Conservation (phyloP, 1,140 invertebrate genomes). For the Pachyrhynchus sulphureomaculatus region DNA sequence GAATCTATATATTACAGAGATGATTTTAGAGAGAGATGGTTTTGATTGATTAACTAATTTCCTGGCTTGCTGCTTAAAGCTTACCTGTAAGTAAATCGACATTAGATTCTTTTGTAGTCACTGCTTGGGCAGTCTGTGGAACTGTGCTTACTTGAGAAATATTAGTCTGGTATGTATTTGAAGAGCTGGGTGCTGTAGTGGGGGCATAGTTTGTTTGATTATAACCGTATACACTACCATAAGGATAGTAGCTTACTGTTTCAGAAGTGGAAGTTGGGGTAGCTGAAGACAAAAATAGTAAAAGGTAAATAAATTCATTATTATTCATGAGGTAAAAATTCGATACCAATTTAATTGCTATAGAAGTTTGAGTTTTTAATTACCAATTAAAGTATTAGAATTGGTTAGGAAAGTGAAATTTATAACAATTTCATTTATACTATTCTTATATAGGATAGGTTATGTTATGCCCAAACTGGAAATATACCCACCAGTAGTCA, state of each 20-base stretch:
- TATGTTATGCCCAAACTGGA: too few species aligned
- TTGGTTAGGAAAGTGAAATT: too few species aligned
- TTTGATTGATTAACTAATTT: too few species aligned
- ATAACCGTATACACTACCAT: slow-evolving; percentile 24
- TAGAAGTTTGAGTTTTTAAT: too few species aligned
- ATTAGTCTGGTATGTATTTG: slow-evolving; percentile 5
- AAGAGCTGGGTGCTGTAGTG: neutral
- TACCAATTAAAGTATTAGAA: too few species aligned
- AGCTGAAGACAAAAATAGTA: neutral
- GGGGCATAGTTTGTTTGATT: slow-evolving; percentile 7
- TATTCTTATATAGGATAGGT: too few species aligned
- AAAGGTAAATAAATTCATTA: neutral
- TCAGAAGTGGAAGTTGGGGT: neutral
- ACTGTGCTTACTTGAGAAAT: slow-evolving; percentile 12
- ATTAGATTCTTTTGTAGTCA: slow-evolving; percentile 53
- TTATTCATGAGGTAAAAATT: too few species aligned
- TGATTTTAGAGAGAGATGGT: too few species aligned
- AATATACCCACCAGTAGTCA: neutral
- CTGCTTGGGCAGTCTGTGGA: neutral
- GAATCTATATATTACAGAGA: too few species aligned
- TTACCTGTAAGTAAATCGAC: slow-evolving; percentile 72
- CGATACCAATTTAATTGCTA: too few species aligned
- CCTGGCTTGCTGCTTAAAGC: too few species aligned
- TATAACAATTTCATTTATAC: too few species aligned
- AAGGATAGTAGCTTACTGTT: neutral